Evolutionary conservation across 2,113 vertebrate genomes (phyloP), one percentile per base, ranked within the genome.

Genomic region (Reinhardtius hippoglossoides): DNA sequence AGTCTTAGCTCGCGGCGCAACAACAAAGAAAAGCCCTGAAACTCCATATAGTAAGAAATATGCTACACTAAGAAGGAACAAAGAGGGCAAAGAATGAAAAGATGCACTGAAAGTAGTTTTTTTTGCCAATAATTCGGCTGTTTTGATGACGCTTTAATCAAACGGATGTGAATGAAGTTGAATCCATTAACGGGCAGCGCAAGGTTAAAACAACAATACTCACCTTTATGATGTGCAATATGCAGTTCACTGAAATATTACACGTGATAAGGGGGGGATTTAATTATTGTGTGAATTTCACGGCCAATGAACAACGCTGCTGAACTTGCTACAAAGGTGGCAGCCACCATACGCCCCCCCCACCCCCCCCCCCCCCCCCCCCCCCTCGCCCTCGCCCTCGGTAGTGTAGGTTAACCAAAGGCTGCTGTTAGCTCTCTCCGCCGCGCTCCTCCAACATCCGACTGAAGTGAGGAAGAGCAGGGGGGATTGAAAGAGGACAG

Each of bases 11-110:
- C 20, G 66, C 69, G 73, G 86, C 60, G 0, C 16, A 27, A 82
- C 71, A 87, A 71, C 67, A 87, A 86, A 90, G 81, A 20, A 26
- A 56, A 81, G 60, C 63, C 59, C 71, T 69, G 68, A 61, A 76
- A 46, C 62, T 68, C 55, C 40, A 57, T 59, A 60, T 10, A 6
- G 69, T 56, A 56, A 9, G 60, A 65, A 52, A 42, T 42, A 66
- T 13, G 44, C 61, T 48, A 46, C 60, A 59, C 63, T 20, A 24
- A 62, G 76, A 26, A 40, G 37, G 63, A 71, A 81, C 20, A 56
- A 71, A 52, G 27, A 0, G 10, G 15, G 26, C 23, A 31, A 42
- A 13, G 35, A 48, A 42, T 23, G 26, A 37, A 59, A 9, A 13
- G 3, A 16, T 48, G 16, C 0, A 48, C 40, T 13, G 40, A 42